Conservation (phyloP, 1,140 invertebrate genomes). For the Panulirus ornatus region DNA sequence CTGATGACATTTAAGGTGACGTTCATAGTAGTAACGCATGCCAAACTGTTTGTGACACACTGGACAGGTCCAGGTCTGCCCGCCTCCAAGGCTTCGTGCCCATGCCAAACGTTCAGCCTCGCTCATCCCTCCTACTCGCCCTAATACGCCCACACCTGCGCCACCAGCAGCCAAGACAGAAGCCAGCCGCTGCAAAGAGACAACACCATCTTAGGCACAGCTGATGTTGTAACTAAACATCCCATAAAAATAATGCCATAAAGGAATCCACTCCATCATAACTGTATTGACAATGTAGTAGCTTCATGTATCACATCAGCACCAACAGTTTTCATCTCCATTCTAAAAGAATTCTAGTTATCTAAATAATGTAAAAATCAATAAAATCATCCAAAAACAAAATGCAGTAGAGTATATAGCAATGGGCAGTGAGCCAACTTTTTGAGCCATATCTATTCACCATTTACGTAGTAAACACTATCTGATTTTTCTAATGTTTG, state of each 20-base stretch:
- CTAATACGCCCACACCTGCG: constrained; percentile 41
- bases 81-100: constrained; percentile 31
- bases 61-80: constrained; percentile 62
- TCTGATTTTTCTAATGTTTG: no score
- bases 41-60: constrained; percentile 72
- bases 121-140: constrained; percentile 32
- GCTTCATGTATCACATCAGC: neutral
- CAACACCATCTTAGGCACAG: constrained; percentile 63
- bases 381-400: no score
- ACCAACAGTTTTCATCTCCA: neutral
- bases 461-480: no score
- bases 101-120: constrained; percentile 39
- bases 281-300: neutral
- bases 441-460: no score
- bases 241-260: neutral
- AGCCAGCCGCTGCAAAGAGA: constrained; percentile 65
- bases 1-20: constrained; percentile 72
- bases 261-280: neutral
- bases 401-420: no score
- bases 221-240: constrained; percentile 3
- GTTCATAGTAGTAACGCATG: constrained; percentile 74
- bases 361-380: no score
- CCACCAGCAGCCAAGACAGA: constrained; percentile 46
- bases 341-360: no score
- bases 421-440: no score